Base-by-base conservation (phyloP, 2,888 invertebrate genomes). In the Prosapia bicincta region DNA sequence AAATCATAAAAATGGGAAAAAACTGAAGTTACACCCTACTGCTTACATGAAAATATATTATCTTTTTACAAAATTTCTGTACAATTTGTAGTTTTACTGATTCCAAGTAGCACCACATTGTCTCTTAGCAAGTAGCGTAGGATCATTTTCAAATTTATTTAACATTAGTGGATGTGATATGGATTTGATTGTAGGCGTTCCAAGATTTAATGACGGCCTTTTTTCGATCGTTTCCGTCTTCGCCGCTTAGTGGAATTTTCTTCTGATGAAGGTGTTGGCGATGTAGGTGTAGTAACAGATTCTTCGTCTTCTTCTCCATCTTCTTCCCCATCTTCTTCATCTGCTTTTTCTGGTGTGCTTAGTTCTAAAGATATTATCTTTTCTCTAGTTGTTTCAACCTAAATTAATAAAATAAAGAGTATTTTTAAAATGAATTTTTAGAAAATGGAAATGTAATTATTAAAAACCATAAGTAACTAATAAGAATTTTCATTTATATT, bases 301-400 rank as follows among this genome's bases (percentile, higher is more conserved):
- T 70, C 72, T 20, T 72, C 76, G 15, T 72, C 72, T 6, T 70
- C 75, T 26, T 66, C 75, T 30, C 72, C 72, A 10, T 28, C 74
- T 26, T 74, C 74, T 1, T 70, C 70, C 24, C 75, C 77, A 23
- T 73, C 77, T 6, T 72, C 77, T 7, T 65, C 72, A 32, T 76
- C 76, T 24, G 23, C 66, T 6, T 43, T 66, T 81, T 89, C 89
- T 77, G 89, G 89, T 81, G 88, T 90, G 78, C 92, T 92, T 84
- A 96, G 86, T 86, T 96, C 95, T 85, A 96, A 86, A 76, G 95
- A 95, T 86, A 96, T 94, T 82, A 96, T 95, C 87, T 95, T 95
- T 86, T 95, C 95, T 86, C 93, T 93, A 79, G 95, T 92, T 78
- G 95, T 95, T 89, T 96, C 95, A 85, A 95, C 95, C 95, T 93